phyloP scores from a whole-genome alignment of 2,888 invertebrate species.

The Amaurobius ferox region DNA sequence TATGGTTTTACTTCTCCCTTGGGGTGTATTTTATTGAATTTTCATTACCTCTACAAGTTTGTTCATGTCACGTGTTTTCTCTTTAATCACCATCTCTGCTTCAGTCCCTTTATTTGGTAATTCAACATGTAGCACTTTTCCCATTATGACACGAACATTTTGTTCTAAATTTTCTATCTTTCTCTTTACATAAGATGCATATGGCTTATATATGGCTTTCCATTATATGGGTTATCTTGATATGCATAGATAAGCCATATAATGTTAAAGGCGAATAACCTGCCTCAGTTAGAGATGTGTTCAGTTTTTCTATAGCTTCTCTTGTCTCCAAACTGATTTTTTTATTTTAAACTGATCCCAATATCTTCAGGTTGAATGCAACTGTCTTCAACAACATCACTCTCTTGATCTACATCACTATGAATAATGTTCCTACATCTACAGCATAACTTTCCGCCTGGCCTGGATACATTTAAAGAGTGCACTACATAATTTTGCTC shows the following conservation, averaged over 20 bases:
- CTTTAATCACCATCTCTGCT: neutral
- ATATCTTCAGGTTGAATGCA: too few relatives aligned
- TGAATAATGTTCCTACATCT: too few relatives aligned
- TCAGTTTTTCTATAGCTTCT: neutral
- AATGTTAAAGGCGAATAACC: conserved; percentile 12
- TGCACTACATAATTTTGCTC: too few relatives aligned
- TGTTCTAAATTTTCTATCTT: conserved; percentile 1
- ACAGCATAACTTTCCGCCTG: too few relatives aligned
- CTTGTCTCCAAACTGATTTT: neutral
- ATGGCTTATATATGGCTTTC: too few relatives aligned
- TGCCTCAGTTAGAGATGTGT: neutral
- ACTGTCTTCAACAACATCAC: too few relatives aligned
- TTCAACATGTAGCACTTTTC: too few relatives aligned
- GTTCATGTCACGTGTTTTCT: too few relatives aligned
- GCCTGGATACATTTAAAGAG: too few relatives aligned
- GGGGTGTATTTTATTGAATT: neutral
- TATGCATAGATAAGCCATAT: neutral
- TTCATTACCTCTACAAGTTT: too few relatives aligned
- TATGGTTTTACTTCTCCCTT: neutral
- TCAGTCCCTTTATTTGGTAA: conserved; percentile 5
- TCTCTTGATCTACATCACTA: too few relatives aligned
- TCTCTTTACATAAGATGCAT: conserved; percentile 6
- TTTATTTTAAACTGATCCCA: too few relatives aligned
- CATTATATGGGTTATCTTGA: neutral
- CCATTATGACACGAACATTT: neutral